Conservation (phyloP, 2,797 vertebrate species). For the Triplophysa yarkandensis region DNA sequence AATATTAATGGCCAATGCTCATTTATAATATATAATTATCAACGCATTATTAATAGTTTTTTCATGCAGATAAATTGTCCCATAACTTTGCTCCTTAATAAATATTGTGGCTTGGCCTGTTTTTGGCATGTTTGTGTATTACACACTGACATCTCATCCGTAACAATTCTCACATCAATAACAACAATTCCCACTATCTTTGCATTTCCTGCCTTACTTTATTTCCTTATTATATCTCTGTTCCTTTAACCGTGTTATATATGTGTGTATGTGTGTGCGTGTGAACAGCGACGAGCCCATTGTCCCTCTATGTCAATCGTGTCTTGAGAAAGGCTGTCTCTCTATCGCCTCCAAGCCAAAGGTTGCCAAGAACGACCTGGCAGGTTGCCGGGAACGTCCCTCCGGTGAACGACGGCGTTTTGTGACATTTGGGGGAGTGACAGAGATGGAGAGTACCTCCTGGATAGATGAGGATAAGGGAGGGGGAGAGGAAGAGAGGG, state of each 20-base stretch:
- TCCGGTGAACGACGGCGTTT: constrained; percentile 76
- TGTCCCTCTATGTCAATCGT: constrained; percentile 75
- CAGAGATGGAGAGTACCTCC: constrained; percentile 86
- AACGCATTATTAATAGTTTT: too few species aligned
- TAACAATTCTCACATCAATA: background rate
- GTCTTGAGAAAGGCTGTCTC: constrained; percentile 75
- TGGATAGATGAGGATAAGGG: constrained; percentile 72
- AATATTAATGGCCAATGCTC: background rate
- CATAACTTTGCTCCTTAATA: background rate
- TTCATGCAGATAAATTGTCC: too few species aligned
- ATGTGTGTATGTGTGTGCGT: constrained; percentile 50
- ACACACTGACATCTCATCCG: background rate
- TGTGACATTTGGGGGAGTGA: constrained; percentile 94
- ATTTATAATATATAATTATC: too few species aligned
- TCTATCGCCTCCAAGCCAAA: constrained; percentile 72
- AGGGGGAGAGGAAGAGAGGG: constrained; percentile 72
- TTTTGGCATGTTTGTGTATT: background rate
- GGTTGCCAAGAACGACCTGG: constrained; percentile 73
- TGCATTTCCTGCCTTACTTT: constrained; percentile 15
- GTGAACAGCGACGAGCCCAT: constrained; percentile 78
- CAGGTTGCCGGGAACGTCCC: constrained; percentile 73
- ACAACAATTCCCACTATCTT: background rate
- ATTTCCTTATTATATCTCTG: background rate
- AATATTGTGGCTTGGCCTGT: background rate
- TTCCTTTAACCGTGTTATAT: constrained; percentile 28